These are phyloP conservation scores for Brachionus sp. DNA, from an alignment of 1,140 invertebrate species.

Conservation along the genomic window DNA sequence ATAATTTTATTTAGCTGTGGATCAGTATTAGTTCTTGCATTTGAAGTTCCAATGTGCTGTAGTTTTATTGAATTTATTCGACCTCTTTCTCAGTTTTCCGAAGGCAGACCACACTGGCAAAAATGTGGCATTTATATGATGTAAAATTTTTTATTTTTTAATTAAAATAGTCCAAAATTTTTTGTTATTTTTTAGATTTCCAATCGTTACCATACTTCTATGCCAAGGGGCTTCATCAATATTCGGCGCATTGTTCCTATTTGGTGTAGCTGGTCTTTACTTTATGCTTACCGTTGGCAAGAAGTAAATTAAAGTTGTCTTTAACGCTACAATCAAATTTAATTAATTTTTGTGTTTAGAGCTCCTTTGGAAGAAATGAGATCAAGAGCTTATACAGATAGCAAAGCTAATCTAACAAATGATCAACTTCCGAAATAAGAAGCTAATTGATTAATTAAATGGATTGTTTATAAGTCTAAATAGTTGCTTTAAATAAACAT, in stretches of 20 bases:
- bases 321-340: not conserved
- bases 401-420: conserved; percentile 13
- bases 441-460: not conserved
- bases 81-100: conserved; percentile 40
- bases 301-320: not conserved
- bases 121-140: conserved; percentile 30
- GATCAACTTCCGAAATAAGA: conserved; percentile 22
- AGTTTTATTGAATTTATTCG: conserved; percentile 41
- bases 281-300: conserved; percentile 30
- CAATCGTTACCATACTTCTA: not conserved
- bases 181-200: not conserved
- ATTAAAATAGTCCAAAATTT: not conserved
- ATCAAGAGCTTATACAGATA: conserved; percentile 27
- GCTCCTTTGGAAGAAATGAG: conserved; percentile 28
- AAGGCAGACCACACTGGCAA: conserved; percentile 39
- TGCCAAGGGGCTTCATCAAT: conserved; percentile 36
- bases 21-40: not conserved
- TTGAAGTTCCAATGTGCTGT: conserved; percentile 35
- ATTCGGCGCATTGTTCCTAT: conserved; percentile 19
- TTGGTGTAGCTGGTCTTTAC: conserved; percentile 13
- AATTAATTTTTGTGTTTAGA: not conserved
- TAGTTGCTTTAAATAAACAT: not conserved
- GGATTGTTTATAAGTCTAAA: not conserved
- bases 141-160: not conserved
- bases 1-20: not conserved